Base-by-base conservation (phyloP, 1,140 invertebrate species). In the Asbolus verrucosus region DNA sequence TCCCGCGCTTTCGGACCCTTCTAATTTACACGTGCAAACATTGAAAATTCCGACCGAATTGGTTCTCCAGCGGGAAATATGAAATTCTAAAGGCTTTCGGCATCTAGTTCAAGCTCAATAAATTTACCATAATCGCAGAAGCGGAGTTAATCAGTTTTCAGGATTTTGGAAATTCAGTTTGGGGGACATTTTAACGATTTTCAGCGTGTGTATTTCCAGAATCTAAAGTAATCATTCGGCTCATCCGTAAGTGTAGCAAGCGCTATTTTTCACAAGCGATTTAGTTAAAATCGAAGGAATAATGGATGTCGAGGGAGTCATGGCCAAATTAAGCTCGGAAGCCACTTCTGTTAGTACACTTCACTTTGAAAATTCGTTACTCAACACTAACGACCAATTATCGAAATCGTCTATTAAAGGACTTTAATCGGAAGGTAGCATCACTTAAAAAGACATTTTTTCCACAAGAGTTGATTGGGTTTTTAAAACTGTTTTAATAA, bases 201-300 rank as follows among this genome's bases (percentile, higher is more conserved):
- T n/a, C 4, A 72, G 71, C 69, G 71, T 75, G 65, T 75, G 73
- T 75, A 75, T 75, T 71, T 69, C 65, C 54, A 65, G 15, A 59
- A 16, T 5, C 19, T 18, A 61, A 62, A 75, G 69, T 73, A 76
- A 76, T 76, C 73, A 76, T 74, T 70, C 72, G 36, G 63, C 41
- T 65, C 74, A 74, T 74, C 70, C 66, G 67, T 61, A 67, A 68
- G 67, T 71, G 70, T 75, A 67, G 72, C 54, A 67, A 59, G 36
- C 36, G 46, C 75, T 73, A 76, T 76, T 76, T 76, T 76, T 76
- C 75, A 76, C 73, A 75, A 73, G 75, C 75, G 73, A 76, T 76
- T 76, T 74, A 76, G 73, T 71, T 73, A 69, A 70, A 72, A 67
- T 67, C 73, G 43, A 59, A 67, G 70, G 71, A 74, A 74, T 74